These are phyloP conservation scores for Alviniconcha strummeri DNA, from an alignment of 2,888 invertebrate genomes.

Conservation along the genomic window DNA sequence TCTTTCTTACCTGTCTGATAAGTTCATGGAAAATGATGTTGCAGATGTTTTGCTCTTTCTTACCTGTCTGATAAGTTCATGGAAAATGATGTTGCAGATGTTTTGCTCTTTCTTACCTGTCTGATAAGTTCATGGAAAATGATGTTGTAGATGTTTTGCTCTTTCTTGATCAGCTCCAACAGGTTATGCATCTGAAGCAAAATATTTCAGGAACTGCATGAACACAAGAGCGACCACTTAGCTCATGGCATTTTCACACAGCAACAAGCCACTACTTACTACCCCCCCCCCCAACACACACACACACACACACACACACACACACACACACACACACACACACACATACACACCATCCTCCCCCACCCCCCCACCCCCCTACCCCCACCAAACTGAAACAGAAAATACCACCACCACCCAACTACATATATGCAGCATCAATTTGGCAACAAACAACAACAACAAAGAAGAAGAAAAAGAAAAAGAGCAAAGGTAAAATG, in stretches of 20 bases:
- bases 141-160: slow-evolving; percentile 73
- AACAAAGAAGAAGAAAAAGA: background rate
- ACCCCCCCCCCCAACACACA: background rate
- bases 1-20: too few species aligned
- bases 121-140: slow-evolving; percentile 73
- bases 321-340: slow-evolving; percentile 1
- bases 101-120: slow-evolving; percentile 72
- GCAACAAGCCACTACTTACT: too few species aligned
- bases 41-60: background rate
- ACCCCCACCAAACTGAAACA: background rate
- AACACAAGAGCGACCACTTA: too few species aligned
- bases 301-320: background rate
- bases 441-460: background rate
- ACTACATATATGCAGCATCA: background rate
- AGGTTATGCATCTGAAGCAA: slow-evolving; percentile 71
- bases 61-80: slow-evolving; percentile 34
- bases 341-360: background rate
- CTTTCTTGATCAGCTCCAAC: slow-evolving; percentile 72
- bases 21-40: too few species aligned
- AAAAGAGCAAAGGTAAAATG: background rate
- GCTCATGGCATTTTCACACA: too few species aligned
- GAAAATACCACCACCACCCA: too few species aligned
- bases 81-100: slow-evolving; percentile 55
- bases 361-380: background rate
- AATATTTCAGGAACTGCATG: too few species aligned